Percentiles rank a stretch among this genome's conserved stretches.
Conservation (phyloP, 92 coral and sea anemone species). For the Actinernus sp. region DNA sequence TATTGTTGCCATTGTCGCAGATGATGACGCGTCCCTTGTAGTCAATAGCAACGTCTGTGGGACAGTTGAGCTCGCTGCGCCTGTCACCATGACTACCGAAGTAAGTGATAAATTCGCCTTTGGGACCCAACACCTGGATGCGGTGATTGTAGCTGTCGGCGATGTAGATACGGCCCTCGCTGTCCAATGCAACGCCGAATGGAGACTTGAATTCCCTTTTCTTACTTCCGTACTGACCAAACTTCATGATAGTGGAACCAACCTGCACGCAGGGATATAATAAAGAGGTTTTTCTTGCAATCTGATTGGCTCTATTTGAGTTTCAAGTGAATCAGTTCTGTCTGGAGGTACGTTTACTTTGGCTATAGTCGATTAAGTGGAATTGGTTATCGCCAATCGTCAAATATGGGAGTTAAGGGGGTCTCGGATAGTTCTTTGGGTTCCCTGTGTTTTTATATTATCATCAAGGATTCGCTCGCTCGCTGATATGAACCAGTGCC, state of each 20-base stretch:
- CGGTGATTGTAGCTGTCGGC: constrained; percentile 99
- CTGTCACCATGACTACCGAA: constrained; percentile 99
- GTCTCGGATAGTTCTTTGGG: too few species aligned
- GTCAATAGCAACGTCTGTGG: constrained; percentile 95
- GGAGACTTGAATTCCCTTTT: constrained; percentile 98
- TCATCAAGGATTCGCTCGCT: too few species aligned
- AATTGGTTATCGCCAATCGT: too few species aligned
- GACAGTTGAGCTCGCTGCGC: constrained; percentile 97
- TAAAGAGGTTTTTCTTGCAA: too few species aligned
- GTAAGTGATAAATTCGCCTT: constrained; percentile 85
- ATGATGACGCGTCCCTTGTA: constrained; percentile 85
- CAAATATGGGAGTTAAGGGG: too few species aligned
- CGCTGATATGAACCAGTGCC: too few species aligned
- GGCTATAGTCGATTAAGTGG: too few species aligned
- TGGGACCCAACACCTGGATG: constrained; percentile 87
- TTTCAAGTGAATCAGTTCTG: too few species aligned
- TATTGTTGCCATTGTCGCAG: constrained; percentile 97
- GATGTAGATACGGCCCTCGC: constrained; percentile 86
- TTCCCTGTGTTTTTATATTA: too few species aligned
- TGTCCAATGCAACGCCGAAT: constrained; percentile 91
- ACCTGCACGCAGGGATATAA: too few species aligned
- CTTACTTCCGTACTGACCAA: constrained; percentile 98
- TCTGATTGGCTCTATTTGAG: too few species aligned
- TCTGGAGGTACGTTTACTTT: too few species aligned
- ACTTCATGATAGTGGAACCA: constrained; percentile 92